Evolutionary conservation across 2,888 invertebrate species (phyloP), one percentile per base, ranked within the genome.

Genomic region (Phania funesta): DNA sequence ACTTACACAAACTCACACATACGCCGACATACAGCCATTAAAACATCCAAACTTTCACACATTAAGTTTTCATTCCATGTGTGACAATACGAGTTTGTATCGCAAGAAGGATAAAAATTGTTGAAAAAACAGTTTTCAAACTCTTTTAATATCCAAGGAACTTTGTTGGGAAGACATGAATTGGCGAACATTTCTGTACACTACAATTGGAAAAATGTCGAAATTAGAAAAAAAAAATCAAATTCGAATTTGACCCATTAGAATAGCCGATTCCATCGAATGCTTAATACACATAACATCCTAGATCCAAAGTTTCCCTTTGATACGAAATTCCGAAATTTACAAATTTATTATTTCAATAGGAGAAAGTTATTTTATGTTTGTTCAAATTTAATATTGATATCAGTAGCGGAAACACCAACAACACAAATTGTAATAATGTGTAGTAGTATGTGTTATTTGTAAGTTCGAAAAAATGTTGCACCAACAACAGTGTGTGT

Each of bases 371-470:
- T 44, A 41, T 58, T 67, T 20, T 58, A 73, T 65, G 20, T 58
- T 64, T 48, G 32, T 44, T 65, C 56, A 50, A 50, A 22, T 77
- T 70, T 35, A 65, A 26, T 65, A 32, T 56, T 56, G 64, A 22
- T 56, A 74, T 32, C 73, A 54, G 46, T 35, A 65, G 11, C 35
- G 18, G 9, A 46, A 62, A 54, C 29, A 35, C 24, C 9, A 44
- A 46, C 7, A 44, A 26, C 16, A 52, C 44, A 60, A 60, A 60
- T 76, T 76, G 60, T 58, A 64, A 38, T 56, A 64, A 48, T 56
- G 65, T 76, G 60, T 58, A 64, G 29, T 56, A 64, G 38, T 56
- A 71, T 62, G 48, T 56, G 46, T 65, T 62, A 70, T 54, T 48
- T 76, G 5, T 70, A 58, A 35, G 26, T 24, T n/a, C 0, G n/a